Evolutionary conservation across 2,113 vertebrate genomes (phyloP).

Genomic region (Nettapus auritus): DNA sequence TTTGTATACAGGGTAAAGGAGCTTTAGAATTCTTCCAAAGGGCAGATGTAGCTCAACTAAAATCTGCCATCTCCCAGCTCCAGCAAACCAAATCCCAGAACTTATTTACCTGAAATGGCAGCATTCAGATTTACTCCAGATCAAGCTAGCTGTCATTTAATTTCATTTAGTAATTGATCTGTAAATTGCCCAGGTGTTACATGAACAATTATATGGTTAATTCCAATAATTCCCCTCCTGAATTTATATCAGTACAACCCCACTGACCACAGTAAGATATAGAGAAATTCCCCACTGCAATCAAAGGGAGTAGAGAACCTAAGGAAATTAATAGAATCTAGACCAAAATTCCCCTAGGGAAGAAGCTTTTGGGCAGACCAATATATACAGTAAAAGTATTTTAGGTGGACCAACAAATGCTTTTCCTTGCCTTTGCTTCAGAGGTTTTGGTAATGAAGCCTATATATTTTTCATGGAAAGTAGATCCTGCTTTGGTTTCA

Average conservation of each 20-base stretch:
- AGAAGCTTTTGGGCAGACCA: background rate
- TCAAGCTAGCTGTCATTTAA: background rate
- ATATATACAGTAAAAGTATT: background rate
- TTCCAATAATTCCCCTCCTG: background rate
- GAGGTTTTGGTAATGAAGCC: background rate
- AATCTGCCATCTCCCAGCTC: background rate
- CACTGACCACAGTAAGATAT: background rate
- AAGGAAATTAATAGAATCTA: background rate
- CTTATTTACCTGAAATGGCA: too few relatives aligned
- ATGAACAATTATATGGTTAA: background rate
- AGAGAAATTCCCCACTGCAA: background rate
- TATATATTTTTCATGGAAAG: background rate
- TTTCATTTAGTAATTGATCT: background rate
- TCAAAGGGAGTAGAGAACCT: background rate
- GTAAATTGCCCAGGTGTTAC: background rate
- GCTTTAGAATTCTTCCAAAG: background rate
- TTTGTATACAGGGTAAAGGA: background rate
- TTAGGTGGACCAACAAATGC: background rate
- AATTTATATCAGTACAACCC: background rate
- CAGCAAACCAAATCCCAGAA: background rate
- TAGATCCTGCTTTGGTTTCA: background rate
- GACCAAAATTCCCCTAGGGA: background rate
- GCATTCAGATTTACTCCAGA: background rate
- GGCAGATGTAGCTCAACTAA: background rate
- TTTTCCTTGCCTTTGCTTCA: background rate